Conservation (phyloP, 2,797 vertebrate genomes). For the Sus cebifrons region DNA sequence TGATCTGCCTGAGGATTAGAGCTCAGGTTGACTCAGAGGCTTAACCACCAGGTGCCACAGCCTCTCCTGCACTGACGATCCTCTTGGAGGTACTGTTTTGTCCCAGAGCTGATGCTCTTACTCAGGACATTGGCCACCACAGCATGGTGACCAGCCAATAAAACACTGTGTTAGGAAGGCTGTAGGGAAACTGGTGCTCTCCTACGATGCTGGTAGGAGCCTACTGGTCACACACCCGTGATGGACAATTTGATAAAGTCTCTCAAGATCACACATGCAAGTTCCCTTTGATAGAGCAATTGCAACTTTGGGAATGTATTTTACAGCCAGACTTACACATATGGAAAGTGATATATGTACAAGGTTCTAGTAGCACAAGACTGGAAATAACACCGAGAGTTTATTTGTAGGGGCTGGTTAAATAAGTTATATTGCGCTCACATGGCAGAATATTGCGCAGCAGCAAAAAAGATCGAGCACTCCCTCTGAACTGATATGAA, state of each 20-base stretch:
- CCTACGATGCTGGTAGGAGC: background rate
- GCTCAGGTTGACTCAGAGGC: background rate
- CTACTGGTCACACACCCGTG: background rate
- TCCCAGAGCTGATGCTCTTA: background rate
- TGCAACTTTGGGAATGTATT: background rate
- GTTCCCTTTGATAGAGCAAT: background rate
- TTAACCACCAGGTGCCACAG: background rate
- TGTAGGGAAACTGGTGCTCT: background rate
- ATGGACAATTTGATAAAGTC: background rate
- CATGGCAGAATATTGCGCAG: accelerated
- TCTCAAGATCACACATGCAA: background rate
- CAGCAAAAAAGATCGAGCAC: background rate
- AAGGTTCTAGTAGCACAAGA: slow-evolving; percentile 27
- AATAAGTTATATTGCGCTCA: background rate
- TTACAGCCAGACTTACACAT: background rate
- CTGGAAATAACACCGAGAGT: background rate
- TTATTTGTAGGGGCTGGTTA: background rate
- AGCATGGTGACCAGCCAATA: background rate
- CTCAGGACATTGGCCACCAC: background rate
- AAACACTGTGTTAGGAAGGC: background rate
- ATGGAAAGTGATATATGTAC: background rate
- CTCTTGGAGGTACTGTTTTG: background rate
- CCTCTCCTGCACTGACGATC: background rate
- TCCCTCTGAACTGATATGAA: background rate
- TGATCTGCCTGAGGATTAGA: background rate